Conservation (phyloP, 2,888 invertebrate genomes). For the Camponotus fellah region DNA sequence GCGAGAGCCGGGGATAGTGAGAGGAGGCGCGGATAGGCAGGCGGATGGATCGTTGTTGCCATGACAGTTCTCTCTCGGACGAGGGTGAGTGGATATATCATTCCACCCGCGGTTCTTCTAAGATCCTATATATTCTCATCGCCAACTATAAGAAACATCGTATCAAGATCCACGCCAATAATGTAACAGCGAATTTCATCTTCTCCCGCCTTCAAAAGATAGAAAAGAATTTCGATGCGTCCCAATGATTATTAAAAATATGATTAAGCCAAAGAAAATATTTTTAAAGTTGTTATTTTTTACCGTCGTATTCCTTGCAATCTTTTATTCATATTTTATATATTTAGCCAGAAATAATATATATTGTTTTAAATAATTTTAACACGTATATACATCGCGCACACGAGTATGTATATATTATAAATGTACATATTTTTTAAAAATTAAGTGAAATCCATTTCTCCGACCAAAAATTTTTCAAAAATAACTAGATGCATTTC, state of each 20-base stretch:
- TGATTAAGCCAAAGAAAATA: neutral
- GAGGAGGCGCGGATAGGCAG: conserved; percentile 61
- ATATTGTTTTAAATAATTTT: neutral
- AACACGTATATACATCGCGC: neutral
- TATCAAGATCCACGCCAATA: conserved; percentile 46
- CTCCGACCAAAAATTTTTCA: neutral
- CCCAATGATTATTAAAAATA: neutral
- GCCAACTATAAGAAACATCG: conserved; percentile 42
- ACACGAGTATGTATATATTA: neutral
- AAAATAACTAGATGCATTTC: neutral
- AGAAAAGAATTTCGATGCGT: neutral
- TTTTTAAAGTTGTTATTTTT: neutral
- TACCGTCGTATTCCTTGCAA: neutral
- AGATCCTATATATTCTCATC: conserved; percentile 60
- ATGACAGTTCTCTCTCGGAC: conserved; percentile 71
- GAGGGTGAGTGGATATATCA: conserved; percentile 66
- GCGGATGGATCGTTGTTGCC: conserved; percentile 77
- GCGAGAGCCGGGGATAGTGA: conserved; percentile 53
- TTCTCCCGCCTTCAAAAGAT: neutral
- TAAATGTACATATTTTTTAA: neutral
- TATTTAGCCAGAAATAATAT: neutral
- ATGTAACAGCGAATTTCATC: conserved; percentile 5
- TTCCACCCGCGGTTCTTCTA: conserved; percentile 60
- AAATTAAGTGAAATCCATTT: neutral
- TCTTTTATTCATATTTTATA: neutral